Conservation (phyloP, 2,113 vertebrate genomes). For the Anolis sagrei region DNA sequence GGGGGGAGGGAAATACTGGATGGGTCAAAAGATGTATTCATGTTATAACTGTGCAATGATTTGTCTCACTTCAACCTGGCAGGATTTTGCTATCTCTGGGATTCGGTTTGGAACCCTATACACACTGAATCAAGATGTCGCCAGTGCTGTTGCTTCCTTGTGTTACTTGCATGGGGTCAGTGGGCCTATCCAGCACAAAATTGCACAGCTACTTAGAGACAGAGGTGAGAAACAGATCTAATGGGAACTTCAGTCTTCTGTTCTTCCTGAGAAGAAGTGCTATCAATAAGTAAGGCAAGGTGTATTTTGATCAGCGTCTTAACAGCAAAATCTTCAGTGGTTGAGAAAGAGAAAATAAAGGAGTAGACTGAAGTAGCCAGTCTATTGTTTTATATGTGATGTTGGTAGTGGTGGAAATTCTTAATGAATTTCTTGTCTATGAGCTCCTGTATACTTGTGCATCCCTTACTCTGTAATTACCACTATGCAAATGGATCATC, state of each 20-base stretch:
- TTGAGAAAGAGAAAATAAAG: conserved; percentile 3
- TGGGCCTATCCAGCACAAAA: conserved; percentile 87
- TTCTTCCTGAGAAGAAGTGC: not conserved
- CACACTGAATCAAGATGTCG: conserved; percentile 87
- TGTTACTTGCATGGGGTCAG: conserved; percentile 87
- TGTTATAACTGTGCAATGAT: not conserved
- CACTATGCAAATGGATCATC: not conserved
- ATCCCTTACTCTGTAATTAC: not conserved
- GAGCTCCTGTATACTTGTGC: not conserved
- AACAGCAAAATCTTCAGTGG: not conserved
- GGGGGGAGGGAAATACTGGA: not conserved
- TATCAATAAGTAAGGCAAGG: not conserved
- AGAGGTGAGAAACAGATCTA: conserved; percentile 76
- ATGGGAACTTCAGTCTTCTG: not conserved
- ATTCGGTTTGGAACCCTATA: conserved; percentile 90
- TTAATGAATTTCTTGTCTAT: conserved; percentile 15
- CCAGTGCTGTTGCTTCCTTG: conserved; percentile 85
- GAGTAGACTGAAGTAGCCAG: not conserved
- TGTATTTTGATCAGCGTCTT: conserved; percentile 14
- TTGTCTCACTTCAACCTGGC: conserved; percentile 33
- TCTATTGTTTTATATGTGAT: not conserved
- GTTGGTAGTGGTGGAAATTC: conserved; percentile 3
- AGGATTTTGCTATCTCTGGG: conserved; percentile 94
- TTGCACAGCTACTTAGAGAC: conserved; percentile 88
- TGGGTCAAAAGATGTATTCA: not conserved